Conservation (phyloP, 23 tunicate genomes). For the Phallusia fumigata region DNA sequence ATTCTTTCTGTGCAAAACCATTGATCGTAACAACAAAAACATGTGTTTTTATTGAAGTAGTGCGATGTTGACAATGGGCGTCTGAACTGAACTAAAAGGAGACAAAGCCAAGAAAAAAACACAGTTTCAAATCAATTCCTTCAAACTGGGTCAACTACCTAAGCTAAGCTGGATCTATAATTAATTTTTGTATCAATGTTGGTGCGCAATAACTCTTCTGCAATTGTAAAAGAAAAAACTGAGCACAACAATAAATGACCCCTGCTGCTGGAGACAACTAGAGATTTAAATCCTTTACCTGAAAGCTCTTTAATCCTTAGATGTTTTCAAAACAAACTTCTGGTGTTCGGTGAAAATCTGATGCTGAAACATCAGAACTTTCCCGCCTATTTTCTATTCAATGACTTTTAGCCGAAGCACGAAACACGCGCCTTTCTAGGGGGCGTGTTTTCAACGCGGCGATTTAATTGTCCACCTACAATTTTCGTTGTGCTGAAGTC, state of each 20-base stretch:
- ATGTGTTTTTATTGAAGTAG: background rate
- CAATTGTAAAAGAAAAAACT: no score
- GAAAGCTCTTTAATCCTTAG: background rate
- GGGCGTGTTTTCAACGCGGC: background rate
- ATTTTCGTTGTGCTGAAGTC: no score
- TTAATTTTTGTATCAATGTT: no score
- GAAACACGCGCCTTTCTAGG: background rate
- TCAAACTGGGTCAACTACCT: no score
- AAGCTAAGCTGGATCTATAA: no score
- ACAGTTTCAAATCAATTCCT: no score
- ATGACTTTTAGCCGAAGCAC: background rate
- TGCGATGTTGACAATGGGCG: no score
- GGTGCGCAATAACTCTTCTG: no score
- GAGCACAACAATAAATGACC: background rate
- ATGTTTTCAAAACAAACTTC: slow-evolving; percentile 7
- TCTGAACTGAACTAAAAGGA: no score
- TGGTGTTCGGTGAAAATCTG: background rate
- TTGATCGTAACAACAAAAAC: background rate
- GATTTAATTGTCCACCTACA: background rate
- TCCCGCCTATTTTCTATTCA: background rate
- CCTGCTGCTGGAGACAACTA: background rate
- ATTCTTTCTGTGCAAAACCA: background rate
- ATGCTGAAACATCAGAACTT: background rate
- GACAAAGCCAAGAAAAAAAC: no score
- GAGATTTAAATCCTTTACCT: background rate